These are phyloP conservation scores for Ophion slaviceki DNA, from an alignment of 2,888 invertebrate species.

Conservation along the genomic window DNA sequence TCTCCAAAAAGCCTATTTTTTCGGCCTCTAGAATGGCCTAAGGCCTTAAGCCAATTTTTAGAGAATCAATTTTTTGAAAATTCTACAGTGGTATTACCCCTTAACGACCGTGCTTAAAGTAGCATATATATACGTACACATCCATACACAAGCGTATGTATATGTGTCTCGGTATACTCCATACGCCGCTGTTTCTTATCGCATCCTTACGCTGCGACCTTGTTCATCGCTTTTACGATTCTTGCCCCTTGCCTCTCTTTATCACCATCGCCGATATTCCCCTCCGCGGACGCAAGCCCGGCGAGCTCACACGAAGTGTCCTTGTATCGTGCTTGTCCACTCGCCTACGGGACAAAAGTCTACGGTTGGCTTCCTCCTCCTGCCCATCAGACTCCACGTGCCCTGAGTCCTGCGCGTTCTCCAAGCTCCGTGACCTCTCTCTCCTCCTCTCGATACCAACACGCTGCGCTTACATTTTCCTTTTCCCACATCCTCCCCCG, in stretches of 20 bases:
- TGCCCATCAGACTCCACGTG: constrained; percentile 35
- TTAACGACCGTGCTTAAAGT: no score
- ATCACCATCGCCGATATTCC: no score
- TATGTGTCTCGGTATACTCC: no score
- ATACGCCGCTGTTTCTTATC: constrained; percentile 22
- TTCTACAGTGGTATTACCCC: no score
- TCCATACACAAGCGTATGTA: no score
- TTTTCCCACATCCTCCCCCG: not conserved
- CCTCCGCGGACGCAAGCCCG: constrained; percentile 63
- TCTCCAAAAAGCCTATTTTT: no score
- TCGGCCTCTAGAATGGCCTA: no score
- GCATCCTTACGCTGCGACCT: constrained; percentile 20
- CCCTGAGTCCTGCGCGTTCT: not conserved
- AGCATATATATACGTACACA: no score
- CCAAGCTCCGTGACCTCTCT: constrained; percentile 13
- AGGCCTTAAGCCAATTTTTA: no score
- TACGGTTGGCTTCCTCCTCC: constrained; percentile 16
- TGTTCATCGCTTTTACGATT: constrained; percentile 33
- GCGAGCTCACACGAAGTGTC: constrained; percentile 74
- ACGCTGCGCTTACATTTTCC: not conserved
- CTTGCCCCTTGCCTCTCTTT: not conserved
- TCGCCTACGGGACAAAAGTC: constrained; percentile 65
- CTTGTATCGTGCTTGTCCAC: constrained; percentile 53
- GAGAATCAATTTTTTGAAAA: no score
- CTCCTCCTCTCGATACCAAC: not conserved